These are phyloP conservation scores for Kradibia gibbosae DNA, from an alignment of 1,140 invertebrate species.

Conservation along the genomic window DNA sequence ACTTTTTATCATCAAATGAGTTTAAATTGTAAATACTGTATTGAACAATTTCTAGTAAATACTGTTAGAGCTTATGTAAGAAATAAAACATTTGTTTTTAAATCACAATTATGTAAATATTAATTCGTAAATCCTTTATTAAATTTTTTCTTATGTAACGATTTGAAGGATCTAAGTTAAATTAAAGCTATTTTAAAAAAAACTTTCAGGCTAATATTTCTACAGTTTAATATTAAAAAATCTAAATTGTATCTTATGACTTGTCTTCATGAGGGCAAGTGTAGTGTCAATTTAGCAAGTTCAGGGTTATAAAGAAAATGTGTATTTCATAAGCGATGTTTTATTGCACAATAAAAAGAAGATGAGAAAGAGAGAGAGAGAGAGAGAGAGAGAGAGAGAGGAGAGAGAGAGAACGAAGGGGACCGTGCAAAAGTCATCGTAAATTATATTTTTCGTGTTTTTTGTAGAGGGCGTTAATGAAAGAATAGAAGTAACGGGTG, in stretches of 20 bases:
- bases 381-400: not conserved
- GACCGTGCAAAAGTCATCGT: slow-evolving; percentile 15
- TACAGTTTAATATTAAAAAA: slow-evolving; percentile 4
- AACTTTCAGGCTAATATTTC: slow-evolving; percentile 4
- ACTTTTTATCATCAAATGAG: not conserved
- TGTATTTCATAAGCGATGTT: slow-evolving; percentile 40
- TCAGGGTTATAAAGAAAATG: slow-evolving; percentile 39
- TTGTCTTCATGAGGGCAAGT: slow-evolving; percentile 15
- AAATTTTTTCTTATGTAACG: not conserved
- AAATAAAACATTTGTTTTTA: not conserved
- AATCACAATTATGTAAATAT: not conserved
- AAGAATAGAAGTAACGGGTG: not conserved
- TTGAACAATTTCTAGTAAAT: not conserved
- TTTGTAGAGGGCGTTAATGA: not conserved
- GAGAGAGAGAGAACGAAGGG: not conserved
- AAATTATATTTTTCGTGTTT: slow-evolving; percentile 20
- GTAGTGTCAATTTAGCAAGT: slow-evolving; percentile 39
- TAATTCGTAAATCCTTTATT: not conserved
- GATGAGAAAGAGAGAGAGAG: not conserved
- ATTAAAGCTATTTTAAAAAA: not conserved
- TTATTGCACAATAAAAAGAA: slow-evolving; percentile 23
- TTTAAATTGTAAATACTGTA: not conserved
- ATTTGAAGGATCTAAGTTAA: not conserved
- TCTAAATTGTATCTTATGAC: slow-evolving; percentile 19
- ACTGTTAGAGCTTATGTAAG: not conserved